phyloP scores from a whole-genome alignment of 2,888 invertebrate species.

The Ramazzottius varieornatus region DNA sequence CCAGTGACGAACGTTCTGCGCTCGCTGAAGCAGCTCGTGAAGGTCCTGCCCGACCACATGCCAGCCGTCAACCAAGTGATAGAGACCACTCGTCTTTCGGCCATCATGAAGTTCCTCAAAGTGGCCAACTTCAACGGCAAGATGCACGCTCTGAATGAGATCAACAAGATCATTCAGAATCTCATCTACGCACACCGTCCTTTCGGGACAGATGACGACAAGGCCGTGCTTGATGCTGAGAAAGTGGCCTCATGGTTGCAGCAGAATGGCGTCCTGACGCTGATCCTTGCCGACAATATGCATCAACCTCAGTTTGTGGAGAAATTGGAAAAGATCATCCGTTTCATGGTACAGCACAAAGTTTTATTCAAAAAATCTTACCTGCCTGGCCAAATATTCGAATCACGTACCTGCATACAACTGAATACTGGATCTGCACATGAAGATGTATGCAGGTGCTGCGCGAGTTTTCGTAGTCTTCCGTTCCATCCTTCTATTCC shows the following conservation, averaged over 20 bases:
- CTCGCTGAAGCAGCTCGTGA: slow-evolving; percentile 59
- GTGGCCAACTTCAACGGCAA: slow-evolving; percentile 94
- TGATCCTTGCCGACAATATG: slow-evolving; percentile 72
- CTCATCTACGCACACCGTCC: slow-evolving; percentile 13
- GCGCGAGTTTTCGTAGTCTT: neutral
- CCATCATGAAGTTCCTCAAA: slow-evolving; percentile 42
- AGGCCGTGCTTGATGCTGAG: slow-evolving; percentile 75
- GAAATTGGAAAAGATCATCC: slow-evolving; percentile 78
- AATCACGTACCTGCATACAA: too few species aligned
- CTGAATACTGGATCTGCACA: neutral
- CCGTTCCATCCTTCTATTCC: neutral
- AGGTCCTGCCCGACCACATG: neutral
- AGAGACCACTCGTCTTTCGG: slow-evolving; percentile 3
- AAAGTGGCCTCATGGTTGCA: slow-evolving; percentile 87
- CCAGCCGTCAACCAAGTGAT: neutral
- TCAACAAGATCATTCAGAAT: slow-evolving; percentile 33
- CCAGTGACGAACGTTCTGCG: slow-evolving; percentile 77
- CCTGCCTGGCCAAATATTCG: too few species aligned
- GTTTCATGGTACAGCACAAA: slow-evolving; percentile 59
- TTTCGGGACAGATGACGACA: slow-evolving; percentile 36
- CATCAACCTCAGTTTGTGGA: slow-evolving; percentile 93
- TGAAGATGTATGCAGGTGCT: neutral
- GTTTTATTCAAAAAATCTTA: too few species aligned
- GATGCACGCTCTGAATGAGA: slow-evolving; percentile 94
- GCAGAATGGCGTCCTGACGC: slow-evolving; percentile 75